phyloP scores from a whole-genome alignment of 2,797 vertebrate species.

The Schizopygopsis malacanthus region DNA sequence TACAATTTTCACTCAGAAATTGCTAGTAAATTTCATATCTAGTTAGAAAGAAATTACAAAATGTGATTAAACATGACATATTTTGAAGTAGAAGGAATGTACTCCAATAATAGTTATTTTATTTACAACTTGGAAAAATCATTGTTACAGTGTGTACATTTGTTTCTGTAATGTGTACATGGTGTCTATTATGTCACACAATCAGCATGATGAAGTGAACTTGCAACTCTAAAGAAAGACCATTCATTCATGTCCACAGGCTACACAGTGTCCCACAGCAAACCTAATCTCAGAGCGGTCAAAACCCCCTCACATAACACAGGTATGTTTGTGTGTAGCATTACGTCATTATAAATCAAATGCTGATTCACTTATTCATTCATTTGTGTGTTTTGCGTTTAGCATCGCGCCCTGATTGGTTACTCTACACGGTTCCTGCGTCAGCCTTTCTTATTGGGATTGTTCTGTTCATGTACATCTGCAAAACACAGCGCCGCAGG shows the following conservation, averaged over 20 bases:
- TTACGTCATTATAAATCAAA: neutral
- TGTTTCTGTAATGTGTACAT: neutral
- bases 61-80: too few species aligned
- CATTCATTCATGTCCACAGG: neutral
- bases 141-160: too few species aligned
- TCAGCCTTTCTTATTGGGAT: slow-evolving; percentile 54
- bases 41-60: too few species aligned
- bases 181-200: neutral
- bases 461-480: slow-evolving; percentile 36
- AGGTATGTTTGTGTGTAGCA: slow-evolving; percentile 43
- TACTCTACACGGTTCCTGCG: slow-evolving; percentile 54
- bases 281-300: neutral
- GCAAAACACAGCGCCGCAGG: slow-evolving; percentile 39
- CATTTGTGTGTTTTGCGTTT: neutral
- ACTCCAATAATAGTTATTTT: too few species aligned
- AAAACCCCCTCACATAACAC: neutral
- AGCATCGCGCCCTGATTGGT: slow-evolving; percentile 47
- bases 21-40: too few species aligned
- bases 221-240: too few species aligned
- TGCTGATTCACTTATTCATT: neutral
- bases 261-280: neutral
- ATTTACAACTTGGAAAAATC: too few species aligned
- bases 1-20: too few species aligned
- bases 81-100: too few species aligned
- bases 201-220: neutral